Conservation (phyloP, 1,140 invertebrate species). For the Brachionus angularis region DNA sequence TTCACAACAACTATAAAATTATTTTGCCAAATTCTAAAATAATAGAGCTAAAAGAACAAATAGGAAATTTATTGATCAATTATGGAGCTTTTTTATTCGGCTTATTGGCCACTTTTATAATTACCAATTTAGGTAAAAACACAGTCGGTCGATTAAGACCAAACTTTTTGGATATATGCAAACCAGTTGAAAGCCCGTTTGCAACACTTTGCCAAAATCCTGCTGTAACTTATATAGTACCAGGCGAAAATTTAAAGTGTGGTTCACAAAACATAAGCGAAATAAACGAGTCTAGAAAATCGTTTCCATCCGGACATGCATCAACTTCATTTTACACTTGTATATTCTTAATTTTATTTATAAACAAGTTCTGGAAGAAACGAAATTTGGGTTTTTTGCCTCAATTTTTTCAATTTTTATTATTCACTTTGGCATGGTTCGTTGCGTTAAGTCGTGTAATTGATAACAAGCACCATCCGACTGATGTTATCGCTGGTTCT, state of each 20-base stretch:
- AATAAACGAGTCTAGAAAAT: slow-evolving; percentile 55
- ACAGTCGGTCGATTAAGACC: slow-evolving; percentile 81
- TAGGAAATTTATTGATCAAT: slow-evolving; percentile 29
- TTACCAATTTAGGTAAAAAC: slow-evolving; percentile 85
- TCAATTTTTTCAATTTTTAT: slow-evolving; percentile 12
- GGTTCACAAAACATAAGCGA: slow-evolving; percentile 45
- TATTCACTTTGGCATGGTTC: slow-evolving; percentile 12
- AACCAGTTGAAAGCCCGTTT: slow-evolving; percentile 51
- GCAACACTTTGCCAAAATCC: slow-evolving; percentile 42
- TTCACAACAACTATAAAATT: slow-evolving; percentile 27
- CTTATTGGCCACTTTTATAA: slow-evolving; percentile 47
- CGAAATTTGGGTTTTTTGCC: slow-evolving; percentile 17
- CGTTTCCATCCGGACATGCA: slow-evolving; percentile 64
- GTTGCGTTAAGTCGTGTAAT: slow-evolving; percentile 69
- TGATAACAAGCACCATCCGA: slow-evolving; percentile 90
- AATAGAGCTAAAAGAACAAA: slow-evolving; percentile 28
- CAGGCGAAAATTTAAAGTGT: slow-evolving; percentile 57
- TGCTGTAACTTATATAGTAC: slow-evolving; percentile 48
- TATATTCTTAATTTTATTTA: slow-evolving; percentile 29
- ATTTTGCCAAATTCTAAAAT: slow-evolving; percentile 12
- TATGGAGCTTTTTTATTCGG: slow-evolving; percentile 1
- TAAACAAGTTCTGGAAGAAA: slow-evolving; percentile 17
- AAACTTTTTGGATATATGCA: slow-evolving; percentile 73
- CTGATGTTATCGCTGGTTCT: slow-evolving; percentile 67
- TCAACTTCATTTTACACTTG: slow-evolving; percentile 55